Base-by-base conservation (phyloP, 2,888 invertebrate genomes). In the Drosophila neonasuta region DNA sequence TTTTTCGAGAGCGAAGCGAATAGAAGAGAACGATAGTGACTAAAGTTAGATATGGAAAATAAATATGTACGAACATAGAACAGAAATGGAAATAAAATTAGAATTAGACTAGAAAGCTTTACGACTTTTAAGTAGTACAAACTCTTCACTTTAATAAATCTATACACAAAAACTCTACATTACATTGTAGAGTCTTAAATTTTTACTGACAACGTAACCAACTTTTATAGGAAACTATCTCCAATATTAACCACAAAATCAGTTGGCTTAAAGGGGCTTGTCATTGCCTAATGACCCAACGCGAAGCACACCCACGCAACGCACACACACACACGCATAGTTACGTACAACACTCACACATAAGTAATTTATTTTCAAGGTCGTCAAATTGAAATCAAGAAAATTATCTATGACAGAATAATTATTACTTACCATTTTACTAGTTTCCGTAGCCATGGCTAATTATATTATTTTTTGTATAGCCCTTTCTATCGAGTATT, bases 371-470 rank as follows among this genome's bases (percentile, higher is more conserved):
- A n/a, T 13, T 32, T 51, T 74, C 71, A 72, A 72, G 75, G 71
- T 74, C 58, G 49, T 11, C 29, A 2, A 11, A 11, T 13, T 46
- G 20, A 29, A 6, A 17, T 54, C 54, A 54, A 49, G 13, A 5
- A 8, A 63, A 50, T 46, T 41, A 13, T 11, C 39, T 15, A 4
- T n/a, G 5, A 36, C 9, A 8, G 24, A 13, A 10, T 51, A 48
- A 34, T 56, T 8, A 48, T 13, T 54, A 50, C 86, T 80, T 54
- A 86, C 80, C 80, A 80, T 80, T 86, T 86, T 84, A 36, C 68
- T 86, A 2, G 85, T 78, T 58, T 83, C 86, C 52, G 80, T 86
- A 45, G 84, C 86, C 80, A 84, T 80, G 65, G 49, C 48, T 66
- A 46, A 30, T 46, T 56, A 20, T 24, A 39, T 44, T 34, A 29